phyloP scores from a whole-genome alignment of 64 coral and sea anemone species.

The Montipora capricornis region DNA sequence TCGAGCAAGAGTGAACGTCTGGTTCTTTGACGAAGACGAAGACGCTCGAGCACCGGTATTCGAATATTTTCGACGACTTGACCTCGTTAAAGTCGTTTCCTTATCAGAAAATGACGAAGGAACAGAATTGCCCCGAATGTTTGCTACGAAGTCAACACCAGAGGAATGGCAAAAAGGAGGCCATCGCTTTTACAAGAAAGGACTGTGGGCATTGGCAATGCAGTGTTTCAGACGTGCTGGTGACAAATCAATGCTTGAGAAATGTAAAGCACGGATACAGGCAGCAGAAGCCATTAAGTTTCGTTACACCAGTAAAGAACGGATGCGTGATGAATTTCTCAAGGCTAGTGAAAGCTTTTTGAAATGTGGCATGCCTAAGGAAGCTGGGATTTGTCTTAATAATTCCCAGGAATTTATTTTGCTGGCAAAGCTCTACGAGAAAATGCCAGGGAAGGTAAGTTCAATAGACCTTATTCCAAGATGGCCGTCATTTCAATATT shows the following conservation, averaged over 20 bases:
- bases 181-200: constrained; percentile 37
- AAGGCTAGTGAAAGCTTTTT: background rate
- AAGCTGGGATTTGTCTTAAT: too few species aligned
- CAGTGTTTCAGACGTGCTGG: constrained; percentile 46
- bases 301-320: constrained; percentile 20
- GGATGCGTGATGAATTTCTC: constrained; percentile 47
- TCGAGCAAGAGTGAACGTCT: constrained; percentile 94
- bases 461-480: too few species aligned
- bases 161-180: constrained; percentile 63
- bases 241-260: constrained; percentile 18
- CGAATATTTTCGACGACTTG: constrained; percentile 14
- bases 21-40: constrained; percentile 96
- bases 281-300: constrained; percentile 33
- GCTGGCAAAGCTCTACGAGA: too few species aligned
- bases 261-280: constrained; percentile 47
- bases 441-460: too few species aligned
- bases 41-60: constrained; percentile 89
- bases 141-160: constrained; percentile 38
- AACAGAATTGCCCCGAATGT: constrained; percentile 19
- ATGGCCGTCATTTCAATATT: too few species aligned
- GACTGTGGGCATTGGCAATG: constrained; percentile 39
- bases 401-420: too few species aligned
- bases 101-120: background rate
- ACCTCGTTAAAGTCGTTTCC: constrained; percentile 31
- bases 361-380: too few species aligned